A percentile compares a stretch with the other conserved stretches of the same genome.
Evolutionary conservation across 2,888 invertebrate species (phyloP).

Genomic region (Calameuta pallipes): DNA sequence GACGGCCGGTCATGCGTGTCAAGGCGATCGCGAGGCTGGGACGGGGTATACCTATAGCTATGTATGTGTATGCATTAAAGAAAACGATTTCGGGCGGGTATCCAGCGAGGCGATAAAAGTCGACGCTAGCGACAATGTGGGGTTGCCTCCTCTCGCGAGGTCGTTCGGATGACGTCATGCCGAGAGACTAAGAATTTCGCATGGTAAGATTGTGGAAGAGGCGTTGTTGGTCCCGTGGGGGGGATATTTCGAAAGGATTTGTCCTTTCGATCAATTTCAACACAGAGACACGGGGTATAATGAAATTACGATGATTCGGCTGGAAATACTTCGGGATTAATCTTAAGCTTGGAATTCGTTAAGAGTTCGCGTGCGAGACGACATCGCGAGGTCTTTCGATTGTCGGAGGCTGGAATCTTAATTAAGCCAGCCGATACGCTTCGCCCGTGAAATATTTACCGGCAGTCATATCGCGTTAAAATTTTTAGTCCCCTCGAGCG

Average conservation of each 20-base stretch:
- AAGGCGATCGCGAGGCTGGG: background rate
- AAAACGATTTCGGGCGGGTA: background rate
- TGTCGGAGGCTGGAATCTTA: background rate
- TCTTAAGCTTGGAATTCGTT: background rate
- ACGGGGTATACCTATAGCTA: background rate
- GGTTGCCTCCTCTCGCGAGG: background rate
- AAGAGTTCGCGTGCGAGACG: background rate
- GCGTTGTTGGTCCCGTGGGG: no score
- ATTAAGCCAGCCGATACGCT: background rate
- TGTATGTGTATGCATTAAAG: background rate
- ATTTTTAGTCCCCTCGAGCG: background rate
- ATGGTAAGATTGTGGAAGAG: background rate
- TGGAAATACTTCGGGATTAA: background rate
- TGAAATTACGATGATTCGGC: background rate
- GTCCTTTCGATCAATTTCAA: background rate
- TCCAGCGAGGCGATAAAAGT: background rate
- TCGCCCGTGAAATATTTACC: background rate
- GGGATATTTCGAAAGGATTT: background rate
- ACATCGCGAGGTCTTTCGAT: background rate
- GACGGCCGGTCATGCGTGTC: background rate
- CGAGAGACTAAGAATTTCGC: background rate
- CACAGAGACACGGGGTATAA: background rate
- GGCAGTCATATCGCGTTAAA: background rate
- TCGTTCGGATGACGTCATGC: background rate
- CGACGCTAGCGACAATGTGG: background rate